Evolutionary conservation across 2,888 invertebrate species (phyloP).

Genomic region (Ephialtes manifestator): DNA sequence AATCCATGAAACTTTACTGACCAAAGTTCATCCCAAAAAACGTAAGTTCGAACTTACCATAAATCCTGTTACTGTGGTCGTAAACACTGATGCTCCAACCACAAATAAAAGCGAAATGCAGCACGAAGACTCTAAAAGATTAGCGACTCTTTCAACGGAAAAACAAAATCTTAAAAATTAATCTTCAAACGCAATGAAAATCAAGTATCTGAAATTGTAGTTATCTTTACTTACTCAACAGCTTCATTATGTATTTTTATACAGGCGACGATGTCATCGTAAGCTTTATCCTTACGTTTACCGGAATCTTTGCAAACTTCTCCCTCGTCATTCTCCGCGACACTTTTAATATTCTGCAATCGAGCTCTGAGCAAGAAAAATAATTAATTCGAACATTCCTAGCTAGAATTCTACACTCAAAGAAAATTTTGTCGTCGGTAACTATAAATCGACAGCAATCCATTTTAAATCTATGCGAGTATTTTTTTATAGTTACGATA

Average conservation of each 20-base stretch:
- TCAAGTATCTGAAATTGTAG: background rate
- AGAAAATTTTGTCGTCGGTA: too few relatives aligned
- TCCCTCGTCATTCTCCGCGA: background rate
- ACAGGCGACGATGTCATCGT: constrained; percentile 48
- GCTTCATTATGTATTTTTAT: constrained; percentile 59
- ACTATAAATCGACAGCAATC: too few relatives aligned
- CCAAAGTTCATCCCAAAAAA: background rate
- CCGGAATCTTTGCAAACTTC: background rate
- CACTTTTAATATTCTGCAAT: constrained; percentile 35
- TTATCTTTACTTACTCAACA: constrained; percentile 54
- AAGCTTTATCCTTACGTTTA: constrained; percentile 26
- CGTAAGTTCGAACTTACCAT: constrained; percentile 61
- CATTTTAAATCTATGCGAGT: background rate
- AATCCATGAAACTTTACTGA: background rate
- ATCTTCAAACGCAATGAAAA: background rate
- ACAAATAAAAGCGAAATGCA: constrained; percentile 48
- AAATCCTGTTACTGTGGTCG: constrained; percentile 66
- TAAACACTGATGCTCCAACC: constrained; percentile 43
- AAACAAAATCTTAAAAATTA: background rate
- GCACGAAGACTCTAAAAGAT: constrained; percentile 53
- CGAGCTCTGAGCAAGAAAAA: constrained; percentile 35
- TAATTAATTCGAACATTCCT: background rate
- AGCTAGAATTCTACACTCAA: background rate
- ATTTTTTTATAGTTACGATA: too few relatives aligned
- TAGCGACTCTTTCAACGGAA: constrained; percentile 33